Evolutionary conservation across 1,140 invertebrate species (phyloP).

Genomic region (Dreissena polymorpha): DNA sequence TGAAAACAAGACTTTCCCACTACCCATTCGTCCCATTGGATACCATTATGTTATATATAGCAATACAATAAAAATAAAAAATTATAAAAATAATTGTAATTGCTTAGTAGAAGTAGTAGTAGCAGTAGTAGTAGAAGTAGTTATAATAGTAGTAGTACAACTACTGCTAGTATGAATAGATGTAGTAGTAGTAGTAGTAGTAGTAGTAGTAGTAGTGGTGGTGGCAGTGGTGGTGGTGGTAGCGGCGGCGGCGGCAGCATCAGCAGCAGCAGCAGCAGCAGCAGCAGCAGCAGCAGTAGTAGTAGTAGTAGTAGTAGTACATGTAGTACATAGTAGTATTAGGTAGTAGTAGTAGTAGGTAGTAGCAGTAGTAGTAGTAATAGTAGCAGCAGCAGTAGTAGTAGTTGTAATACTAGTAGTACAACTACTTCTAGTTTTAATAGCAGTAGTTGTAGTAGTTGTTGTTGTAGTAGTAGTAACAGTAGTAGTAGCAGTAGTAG

Average conservation of each 20-base stretch:
- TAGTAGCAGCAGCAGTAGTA: not conserved
- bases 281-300: not conserved
- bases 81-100: too few species aligned
- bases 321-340: not conserved
- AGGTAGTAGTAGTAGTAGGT: not conserved
- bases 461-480: not conserved
- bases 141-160: too few species aligned
- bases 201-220: too few species aligned
- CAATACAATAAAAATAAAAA: too few species aligned
- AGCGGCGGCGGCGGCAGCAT: not conserved
- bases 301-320: constrained; percentile 21
- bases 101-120: too few species aligned
- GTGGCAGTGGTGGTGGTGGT: too few species aligned
- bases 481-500: constrained; percentile 5
- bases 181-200: too few species aligned
- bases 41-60: too few species aligned
- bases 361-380: not conserved
- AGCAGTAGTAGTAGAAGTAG: too few species aligned
- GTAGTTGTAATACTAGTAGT: not conserved
- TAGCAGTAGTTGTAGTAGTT: not conserved
- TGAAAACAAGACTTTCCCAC: too few species aligned
- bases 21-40: too few species aligned
- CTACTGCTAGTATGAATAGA: too few species aligned
- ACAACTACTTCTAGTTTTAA: not conserved
- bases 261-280: not conserved